phyloP scores from a whole-genome alignment of 2,888 invertebrate genomes.

The Acrobasis repandana region DNA sequence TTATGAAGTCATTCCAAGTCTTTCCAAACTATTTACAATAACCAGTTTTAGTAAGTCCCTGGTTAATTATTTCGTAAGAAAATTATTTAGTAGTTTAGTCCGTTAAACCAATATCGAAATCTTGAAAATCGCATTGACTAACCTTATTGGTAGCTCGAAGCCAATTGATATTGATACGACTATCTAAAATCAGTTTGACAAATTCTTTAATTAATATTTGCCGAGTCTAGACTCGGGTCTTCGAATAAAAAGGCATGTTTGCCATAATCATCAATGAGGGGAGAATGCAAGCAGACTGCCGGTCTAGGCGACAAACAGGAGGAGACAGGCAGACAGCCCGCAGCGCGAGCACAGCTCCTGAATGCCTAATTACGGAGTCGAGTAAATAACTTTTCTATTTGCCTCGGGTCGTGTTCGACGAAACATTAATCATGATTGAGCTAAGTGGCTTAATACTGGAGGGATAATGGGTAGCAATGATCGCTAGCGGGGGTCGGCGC shows the following conservation, averaged over 20 bases:
- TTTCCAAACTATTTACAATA: too few species aligned
- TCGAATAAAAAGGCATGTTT: constrained; percentile 31
- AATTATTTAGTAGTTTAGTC: too few species aligned
- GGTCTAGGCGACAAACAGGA: constrained; percentile 68
- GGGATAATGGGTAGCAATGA: constrained; percentile 80
- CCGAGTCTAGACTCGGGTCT: constrained; percentile 19
- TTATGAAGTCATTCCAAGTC: too few species aligned
- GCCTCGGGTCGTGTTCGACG: constrained; percentile 76
- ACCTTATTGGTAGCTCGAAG: not conserved
- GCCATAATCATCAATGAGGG: constrained; percentile 31
- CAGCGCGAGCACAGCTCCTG: constrained; percentile 71
- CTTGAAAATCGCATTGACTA: not conserved
- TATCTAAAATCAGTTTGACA: constrained; percentile 3
- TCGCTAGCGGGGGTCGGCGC: constrained; percentile 78
- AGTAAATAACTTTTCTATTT: constrained; percentile 83
- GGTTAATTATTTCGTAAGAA: too few species aligned
- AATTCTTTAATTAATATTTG: constrained; percentile 12
- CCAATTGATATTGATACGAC: not conserved
- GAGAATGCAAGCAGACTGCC: constrained; percentile 53
- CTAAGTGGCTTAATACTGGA: constrained; percentile 83
- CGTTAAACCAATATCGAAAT: too few species aligned
- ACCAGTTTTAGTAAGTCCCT: too few species aligned
- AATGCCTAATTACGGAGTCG: constrained; percentile 80
- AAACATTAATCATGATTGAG: constrained; percentile 84
- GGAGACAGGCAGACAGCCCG: constrained; percentile 74